phyloP scores from a whole-genome alignment of 2,888 invertebrate genomes.

The Tenthredo scrophulariae region DNA sequence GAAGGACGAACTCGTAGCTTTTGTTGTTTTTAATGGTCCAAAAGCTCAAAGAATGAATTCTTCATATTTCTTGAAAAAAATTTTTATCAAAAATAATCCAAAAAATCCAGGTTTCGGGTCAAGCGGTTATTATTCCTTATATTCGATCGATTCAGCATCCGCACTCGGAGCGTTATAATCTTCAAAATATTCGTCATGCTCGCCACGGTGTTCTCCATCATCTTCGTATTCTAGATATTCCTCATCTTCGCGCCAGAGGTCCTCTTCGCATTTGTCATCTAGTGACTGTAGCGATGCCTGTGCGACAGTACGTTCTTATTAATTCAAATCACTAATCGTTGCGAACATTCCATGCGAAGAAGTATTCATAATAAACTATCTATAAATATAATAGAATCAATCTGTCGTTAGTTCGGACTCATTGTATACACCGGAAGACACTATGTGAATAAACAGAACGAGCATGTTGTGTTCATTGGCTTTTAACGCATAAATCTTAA shows the following conservation, averaged over 20 bases:
- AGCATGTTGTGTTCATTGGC: not conserved
- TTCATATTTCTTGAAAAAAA: not conserved
- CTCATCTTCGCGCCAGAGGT: constrained; percentile 58
- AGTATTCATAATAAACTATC: not conserved
- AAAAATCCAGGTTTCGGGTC: not conserved
- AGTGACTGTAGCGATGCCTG: constrained; percentile 65
- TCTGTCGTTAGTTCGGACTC: not conserved
- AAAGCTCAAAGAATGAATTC: not conserved
- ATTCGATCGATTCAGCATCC: constrained; percentile 9
- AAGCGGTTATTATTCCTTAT: not conserved
- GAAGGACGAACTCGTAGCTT: not conserved
- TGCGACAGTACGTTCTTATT: not conserved
- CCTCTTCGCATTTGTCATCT: constrained; percentile 65
- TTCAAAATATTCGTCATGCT: constrained; percentile 44
- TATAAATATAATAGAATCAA: not conserved
- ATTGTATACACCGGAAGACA: not conserved
- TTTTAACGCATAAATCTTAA: not conserved
- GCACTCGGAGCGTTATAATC: constrained; percentile 22
- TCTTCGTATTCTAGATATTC: constrained; percentile 61
- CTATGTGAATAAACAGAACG: not conserved
- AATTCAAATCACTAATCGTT: not conserved
- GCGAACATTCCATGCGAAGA: not conserved
- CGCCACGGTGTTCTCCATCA: constrained; percentile 60
- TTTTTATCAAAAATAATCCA: not conserved
- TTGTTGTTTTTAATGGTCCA: not conserved